phyloP scores from a whole-genome alignment of 2,888 invertebrate species.

The Papilio elwesi region DNA sequence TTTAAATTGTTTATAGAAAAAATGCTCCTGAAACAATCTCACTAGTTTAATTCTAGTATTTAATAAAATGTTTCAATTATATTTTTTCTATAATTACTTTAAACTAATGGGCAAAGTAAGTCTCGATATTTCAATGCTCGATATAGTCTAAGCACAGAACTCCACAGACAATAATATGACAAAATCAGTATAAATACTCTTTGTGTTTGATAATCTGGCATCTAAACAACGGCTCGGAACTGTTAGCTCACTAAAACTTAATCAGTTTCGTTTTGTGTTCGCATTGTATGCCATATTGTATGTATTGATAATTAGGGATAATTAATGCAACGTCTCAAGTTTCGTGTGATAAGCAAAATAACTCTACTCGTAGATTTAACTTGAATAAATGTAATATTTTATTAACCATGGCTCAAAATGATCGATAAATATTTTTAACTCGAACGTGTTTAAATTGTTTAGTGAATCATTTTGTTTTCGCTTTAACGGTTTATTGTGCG shows the following conservation, averaged over 20 bases:
- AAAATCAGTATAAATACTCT: neutral
- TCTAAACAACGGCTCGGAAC: neutral
- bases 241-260: neutral
- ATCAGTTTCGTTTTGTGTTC: constrained; percentile 5
- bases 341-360: constrained; percentile 13
- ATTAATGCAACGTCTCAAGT: constrained; percentile 4
- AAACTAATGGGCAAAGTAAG: constrained; percentile 2
- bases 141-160: constrained; percentile 12
- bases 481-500: constrained; percentile 49
- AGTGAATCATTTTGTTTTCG: constrained; percentile 26
- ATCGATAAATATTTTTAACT: neutral
- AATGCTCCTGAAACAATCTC: no score
- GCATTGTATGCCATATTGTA: constrained; percentile 29
- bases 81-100: constrained; percentile 30
- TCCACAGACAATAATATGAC: constrained; percentile 34
- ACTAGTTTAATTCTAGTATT: no score
- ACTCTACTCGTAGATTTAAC: constrained; percentile 12
- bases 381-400: constrained; percentile 2
- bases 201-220: neutral
- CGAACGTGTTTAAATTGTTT: constrained; percentile 11
- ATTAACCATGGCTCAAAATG: neutral
- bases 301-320: constrained; percentile 19
- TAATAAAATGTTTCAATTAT: no score
- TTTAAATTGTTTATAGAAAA: constrained; percentile 8
- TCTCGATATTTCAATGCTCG: constrained; percentile 24